Base-by-base conservation (phyloP, 2,113 vertebrate species). In the Pagrus major region DNA sequence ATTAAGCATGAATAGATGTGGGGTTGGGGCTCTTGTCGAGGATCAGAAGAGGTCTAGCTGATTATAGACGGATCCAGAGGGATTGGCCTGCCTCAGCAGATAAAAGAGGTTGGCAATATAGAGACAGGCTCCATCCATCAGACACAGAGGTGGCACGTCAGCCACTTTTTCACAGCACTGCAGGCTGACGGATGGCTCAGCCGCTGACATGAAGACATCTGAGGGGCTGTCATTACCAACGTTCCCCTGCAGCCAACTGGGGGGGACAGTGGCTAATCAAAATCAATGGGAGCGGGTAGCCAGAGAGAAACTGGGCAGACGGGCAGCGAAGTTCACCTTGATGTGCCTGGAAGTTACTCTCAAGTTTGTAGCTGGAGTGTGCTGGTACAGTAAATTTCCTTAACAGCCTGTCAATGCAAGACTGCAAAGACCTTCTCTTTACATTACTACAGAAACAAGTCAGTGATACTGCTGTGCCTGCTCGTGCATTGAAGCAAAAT, bases 81-180 rank as follows among this genome's bases (percentile, higher is more conserved):
- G 88, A 89, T 89, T 83, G 90, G 85, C 68, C 77, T 85, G 84
- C 88, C 86, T 90, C 71, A 51, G 85, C 86, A 86, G 88, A 92
- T 93, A 90, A 89, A 91, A 88, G 86, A 87, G 87, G 88, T 85
- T 82, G 89, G 74, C 61, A 74, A 85, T 61, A 51, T 71, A 78
- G 52, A 86, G 91, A 93, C 87, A 81, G 78, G 78, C 81, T 74
- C 49, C 86, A 93, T 94, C 85, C 82, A 91, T 94, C 94, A 93
- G 82, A 76, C 74, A 51, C 80, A 74, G 79, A 83, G 84, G 78
- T 90, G 86, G 86, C 90, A 92, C 61, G 56, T 91, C 90, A 92
- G 84, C 85, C 85, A 80, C 83, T 92, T 88, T 90, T 84, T 79
- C 78, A 74, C 88, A 69, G 83, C 66, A 54, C 83, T 85, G 80